Percentiles rank a stretch among this genome's conserved stretches.
These are phyloP conservation scores for Cheirogaleus medius DNA, from an alignment of 2,113 vertebrate species.

Conservation along the genomic window DNA sequence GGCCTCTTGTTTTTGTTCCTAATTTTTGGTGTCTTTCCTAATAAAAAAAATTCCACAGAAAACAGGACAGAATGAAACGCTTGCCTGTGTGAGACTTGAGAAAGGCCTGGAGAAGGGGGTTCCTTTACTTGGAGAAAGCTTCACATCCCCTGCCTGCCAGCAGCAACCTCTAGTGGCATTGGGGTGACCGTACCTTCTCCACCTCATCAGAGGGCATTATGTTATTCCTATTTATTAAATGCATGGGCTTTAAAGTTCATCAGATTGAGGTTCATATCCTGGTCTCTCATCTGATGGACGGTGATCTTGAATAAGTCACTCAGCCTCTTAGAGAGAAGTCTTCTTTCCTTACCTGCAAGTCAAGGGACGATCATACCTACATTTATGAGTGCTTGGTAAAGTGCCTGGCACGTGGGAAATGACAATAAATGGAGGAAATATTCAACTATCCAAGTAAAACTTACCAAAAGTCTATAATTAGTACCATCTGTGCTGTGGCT, in stretches of 20 bases:
- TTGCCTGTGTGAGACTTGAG: background rate
- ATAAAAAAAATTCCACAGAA: background rate
- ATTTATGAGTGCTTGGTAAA: background rate
- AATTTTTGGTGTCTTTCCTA: background rate
- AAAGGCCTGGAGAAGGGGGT: background rate
- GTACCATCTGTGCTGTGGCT: background rate
- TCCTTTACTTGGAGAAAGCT: background rate
- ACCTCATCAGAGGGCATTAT: background rate
- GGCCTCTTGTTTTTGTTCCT: background rate
- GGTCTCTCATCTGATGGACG: background rate
- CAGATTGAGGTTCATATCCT: background rate
- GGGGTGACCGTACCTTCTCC: background rate
- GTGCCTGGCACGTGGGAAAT: background rate
- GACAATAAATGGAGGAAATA: background rate
- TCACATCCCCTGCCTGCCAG: background rate
- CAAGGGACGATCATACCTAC: background rate
- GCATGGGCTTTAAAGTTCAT: background rate
- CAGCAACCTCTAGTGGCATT: background rate
- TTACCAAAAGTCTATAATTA: background rate
- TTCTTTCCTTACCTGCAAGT: background rate
- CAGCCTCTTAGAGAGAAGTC: background rate
- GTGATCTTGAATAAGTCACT: background rate
- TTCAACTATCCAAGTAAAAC: background rate
- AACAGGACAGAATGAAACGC: background rate
- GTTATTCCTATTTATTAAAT: background rate